These are phyloP conservation scores for Bugula neritina DNA, from an alignment of 2,888 invertebrate species.

Conservation along the genomic window DNA sequence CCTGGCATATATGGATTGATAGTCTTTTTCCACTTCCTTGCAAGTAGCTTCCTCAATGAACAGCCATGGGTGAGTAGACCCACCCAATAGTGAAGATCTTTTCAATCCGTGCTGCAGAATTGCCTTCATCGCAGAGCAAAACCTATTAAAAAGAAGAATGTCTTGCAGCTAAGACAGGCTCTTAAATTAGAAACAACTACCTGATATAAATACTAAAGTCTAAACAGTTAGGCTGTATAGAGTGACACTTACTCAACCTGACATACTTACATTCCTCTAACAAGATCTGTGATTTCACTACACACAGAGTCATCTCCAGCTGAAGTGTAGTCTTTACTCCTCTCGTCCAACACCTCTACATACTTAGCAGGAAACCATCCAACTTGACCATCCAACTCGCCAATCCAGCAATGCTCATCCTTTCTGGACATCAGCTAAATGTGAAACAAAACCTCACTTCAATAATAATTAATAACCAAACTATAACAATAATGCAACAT, in stretches of 20 bases:
- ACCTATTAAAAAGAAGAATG: slow-evolving; percentile 48
- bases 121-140: slow-evolving; percentile 87
- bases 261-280: slow-evolving; percentile 68
- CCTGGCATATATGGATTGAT: slow-evolving; percentile 93
- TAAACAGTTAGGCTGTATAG: too few relatives aligned
- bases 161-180: too few relatives aligned
- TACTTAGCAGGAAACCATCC: slow-evolving; percentile 97
- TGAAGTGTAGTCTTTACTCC: slow-evolving; percentile 65
- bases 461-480: too few relatives aligned
- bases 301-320: slow-evolving; percentile 92
- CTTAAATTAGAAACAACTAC: too few relatives aligned
- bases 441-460: too few relatives aligned
- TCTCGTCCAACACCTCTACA: slow-evolving; percentile 89
- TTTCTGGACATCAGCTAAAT: slow-evolving; percentile 74
- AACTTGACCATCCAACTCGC: slow-evolving; percentile 82
- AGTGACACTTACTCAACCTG: too few relatives aligned
- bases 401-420: slow-evolving; percentile 98
- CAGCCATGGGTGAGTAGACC: slow-evolving; percentile 89
- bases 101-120: slow-evolving; percentile 92
- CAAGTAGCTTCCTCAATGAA: slow-evolving; percentile 92
- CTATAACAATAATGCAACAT: too few relatives aligned
- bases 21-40: slow-evolving; percentile 93
- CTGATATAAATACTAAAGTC: too few relatives aligned
- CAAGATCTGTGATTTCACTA: slow-evolving; percentile 91
- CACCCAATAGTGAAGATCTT: slow-evolving; percentile 76